Evolutionary conservation across 2,113 vertebrate genomes (phyloP).

Genomic region (Pantherophis guttatus): DNA sequence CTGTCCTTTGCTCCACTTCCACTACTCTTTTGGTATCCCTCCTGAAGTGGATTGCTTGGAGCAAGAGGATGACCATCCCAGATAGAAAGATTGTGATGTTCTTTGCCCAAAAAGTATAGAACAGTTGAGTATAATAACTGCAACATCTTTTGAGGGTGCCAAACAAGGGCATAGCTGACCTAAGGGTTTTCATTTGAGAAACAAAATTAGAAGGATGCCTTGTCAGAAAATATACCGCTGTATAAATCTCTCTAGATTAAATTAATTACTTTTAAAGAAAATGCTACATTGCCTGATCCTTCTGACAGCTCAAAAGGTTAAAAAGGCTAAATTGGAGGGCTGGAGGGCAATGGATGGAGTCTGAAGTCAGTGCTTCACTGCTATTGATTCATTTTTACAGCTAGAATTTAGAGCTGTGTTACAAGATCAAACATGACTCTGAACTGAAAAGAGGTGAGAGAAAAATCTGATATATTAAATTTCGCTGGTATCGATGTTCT

Average conservation of each 20-base stretch:
- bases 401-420: neutral
- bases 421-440: slow-evolving; percentile 5
- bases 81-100: neutral
- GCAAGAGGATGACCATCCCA: neutral
- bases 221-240: slow-evolving; percentile 36
- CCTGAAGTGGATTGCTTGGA: neutral
- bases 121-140: neutral
- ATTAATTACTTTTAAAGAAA: slow-evolving; percentile 60
- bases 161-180: neutral
- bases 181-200: slow-evolving; percentile 30
- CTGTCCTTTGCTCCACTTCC: neutral
- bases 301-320: slow-evolving; percentile 50
- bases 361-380: neutral
- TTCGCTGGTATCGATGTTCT: neutral
- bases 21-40: neutral
- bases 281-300: slow-evolving; percentile 46
- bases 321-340: slow-evolving; percentile 25
- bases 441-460: neutral
- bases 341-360: slow-evolving; percentile 7
- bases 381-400: neutral
- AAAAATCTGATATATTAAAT: neutral
- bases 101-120: neutral
- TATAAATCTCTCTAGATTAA: slow-evolving; percentile 35
- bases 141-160: neutral
- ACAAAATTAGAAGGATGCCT: neutral